These are phyloP conservation scores for Pan paniscus DNA, from an alignment of 2,113 vertebrate genomes.

Conservation along the genomic window DNA sequence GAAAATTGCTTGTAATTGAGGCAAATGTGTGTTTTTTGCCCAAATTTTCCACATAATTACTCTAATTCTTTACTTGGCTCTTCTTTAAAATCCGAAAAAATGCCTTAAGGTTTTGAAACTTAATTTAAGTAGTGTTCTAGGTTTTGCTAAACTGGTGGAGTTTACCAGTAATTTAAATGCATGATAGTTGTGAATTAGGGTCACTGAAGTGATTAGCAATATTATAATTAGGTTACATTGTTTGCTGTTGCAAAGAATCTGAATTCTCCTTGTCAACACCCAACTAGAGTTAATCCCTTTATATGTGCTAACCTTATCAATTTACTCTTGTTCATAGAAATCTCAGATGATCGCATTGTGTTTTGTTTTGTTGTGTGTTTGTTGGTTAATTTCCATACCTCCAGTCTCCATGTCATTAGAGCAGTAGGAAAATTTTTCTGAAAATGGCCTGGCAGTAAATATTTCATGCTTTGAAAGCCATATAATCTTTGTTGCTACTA, in stretches of 20 bases:
- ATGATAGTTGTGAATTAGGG: not conserved
- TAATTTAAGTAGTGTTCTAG: not conserved
- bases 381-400: not conserved
- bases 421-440: not conserved
- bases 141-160: not conserved
- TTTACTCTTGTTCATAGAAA: not conserved
- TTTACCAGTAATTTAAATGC: not conserved
- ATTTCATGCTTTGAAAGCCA: not conserved
- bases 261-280: not conserved
- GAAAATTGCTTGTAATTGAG: slow-evolving; percentile 56
- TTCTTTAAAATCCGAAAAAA: not conserved
- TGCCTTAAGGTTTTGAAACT: not conserved
- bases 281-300: not conserved
- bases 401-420: not conserved
- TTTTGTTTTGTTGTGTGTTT: not conserved
- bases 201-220: slow-evolving; percentile 21
- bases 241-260: slow-evolving; percentile 1
- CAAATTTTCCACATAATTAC: slow-evolving; percentile 49
- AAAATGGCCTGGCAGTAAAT: not conserved
- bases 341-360: not conserved
- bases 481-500: not conserved
- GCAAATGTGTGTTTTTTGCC: slow-evolving; percentile 24
- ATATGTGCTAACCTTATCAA: not conserved
- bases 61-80: slow-evolving; percentile 39
- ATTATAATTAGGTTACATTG: not conserved